These are phyloP conservation scores for Morphnarchus princeps DNA, from an alignment of 2,113 vertebrate species.

Conservation along the genomic window DNA sequence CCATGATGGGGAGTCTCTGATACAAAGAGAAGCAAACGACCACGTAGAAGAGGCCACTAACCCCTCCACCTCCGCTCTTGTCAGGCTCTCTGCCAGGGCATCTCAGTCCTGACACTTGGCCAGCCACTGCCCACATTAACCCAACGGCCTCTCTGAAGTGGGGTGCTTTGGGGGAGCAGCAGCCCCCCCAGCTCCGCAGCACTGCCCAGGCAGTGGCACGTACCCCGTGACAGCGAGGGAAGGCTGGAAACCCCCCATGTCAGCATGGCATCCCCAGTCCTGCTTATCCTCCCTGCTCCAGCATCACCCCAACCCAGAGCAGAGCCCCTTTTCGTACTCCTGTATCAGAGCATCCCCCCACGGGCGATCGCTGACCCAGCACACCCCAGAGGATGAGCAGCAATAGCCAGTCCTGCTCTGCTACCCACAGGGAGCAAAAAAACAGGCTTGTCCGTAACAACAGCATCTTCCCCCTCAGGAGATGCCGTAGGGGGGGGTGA, in stretches of 20 bases:
- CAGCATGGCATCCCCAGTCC: background rate
- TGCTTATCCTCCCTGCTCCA: background rate
- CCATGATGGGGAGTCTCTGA: accelerated
- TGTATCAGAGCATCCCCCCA: background rate
- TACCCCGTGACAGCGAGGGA: accelerated
- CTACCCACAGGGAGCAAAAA: background rate
- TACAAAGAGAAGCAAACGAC: accelerated
- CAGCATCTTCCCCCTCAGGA: background rate
- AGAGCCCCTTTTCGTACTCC: background rate
- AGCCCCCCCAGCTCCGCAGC: background rate
- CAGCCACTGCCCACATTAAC: background rate
- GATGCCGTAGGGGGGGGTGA: background rate
- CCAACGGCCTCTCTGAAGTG: accelerated
- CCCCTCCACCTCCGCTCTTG: background rate
- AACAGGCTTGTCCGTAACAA: background rate
- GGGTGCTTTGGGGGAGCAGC: background rate
- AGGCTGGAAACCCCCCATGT: background rate
- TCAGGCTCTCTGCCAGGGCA: background rate
- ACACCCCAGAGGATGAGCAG: accelerated
- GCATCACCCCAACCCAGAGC: background rate
- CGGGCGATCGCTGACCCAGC: accelerated
- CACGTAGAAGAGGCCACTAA: background rate
- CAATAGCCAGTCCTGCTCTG: background rate
- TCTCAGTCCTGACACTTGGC: background rate
- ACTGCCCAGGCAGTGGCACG: background rate